phyloP scores from a whole-genome alignment of 1,140 invertebrate genomes.

The Oryctes rhinoceros region DNA sequence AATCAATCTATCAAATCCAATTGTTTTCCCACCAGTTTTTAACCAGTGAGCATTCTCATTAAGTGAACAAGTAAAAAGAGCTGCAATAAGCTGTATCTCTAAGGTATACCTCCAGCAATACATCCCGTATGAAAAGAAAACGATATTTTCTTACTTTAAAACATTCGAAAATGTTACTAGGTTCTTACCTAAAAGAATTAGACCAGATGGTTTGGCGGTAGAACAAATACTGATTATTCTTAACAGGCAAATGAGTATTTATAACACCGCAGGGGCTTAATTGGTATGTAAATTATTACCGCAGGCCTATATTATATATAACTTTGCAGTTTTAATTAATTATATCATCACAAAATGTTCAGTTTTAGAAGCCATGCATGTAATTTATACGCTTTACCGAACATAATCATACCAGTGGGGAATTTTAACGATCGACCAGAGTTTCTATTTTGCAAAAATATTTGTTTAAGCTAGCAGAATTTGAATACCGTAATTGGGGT shows the following conservation, averaged over 20 bases:
- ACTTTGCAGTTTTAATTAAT: constrained; percentile 28
- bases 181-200: constrained; percentile 27
- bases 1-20: no score
- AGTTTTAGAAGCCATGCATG: background rate
- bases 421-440: background rate
- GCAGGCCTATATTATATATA: background rate
- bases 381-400: constrained; percentile 25
- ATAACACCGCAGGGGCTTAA: constrained; percentile 7
- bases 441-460: no score
- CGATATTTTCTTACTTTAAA: no score
- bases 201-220: background rate
- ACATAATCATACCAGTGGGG: background rate
- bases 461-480: no score
- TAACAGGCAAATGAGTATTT: constrained; percentile 20
- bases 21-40: no score
- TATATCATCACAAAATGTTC: constrained; percentile 17
- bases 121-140: no score
- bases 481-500: no score
- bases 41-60: no score
- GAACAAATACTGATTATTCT: background rate
- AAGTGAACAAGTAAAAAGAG: no score
- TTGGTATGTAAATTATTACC: constrained; percentile 24
- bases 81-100: no score
- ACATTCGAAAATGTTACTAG: no score
- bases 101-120: no score